Base-by-base conservation (phyloP, 1,140 invertebrate species). In the Bombus picipes region DNA sequence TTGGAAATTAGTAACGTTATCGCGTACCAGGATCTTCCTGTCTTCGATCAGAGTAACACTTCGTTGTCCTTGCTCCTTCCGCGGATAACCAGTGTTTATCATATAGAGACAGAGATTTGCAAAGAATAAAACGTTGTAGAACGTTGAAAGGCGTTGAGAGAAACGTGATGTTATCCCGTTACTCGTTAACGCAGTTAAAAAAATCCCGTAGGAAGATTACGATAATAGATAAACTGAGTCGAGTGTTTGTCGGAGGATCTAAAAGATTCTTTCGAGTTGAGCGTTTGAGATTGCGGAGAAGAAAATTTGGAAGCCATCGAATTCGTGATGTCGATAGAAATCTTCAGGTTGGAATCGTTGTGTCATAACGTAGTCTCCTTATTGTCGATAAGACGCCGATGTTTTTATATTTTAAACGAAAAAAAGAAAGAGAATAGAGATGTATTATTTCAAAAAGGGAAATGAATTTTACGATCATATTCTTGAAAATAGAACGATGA, bases 1-100 rank as follows among this genome's bases (percentile, higher is more conserved):
- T 59, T 72, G 68, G 15, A 81, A 73, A 81, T 73, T 59, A 73
- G 68, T 41, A 25, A n/a, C n/a, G 3, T 34, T 72, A 81, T 72
- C 37, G 28, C 28, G 15, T 12, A 18, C 47, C n/a, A 57, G 6
- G 18, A 81, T 81, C n/a, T 81, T 72, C 10, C 43, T 10, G 1
- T 13, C 10, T n/a, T n/a, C 4, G 10, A 13, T 39, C 9, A 57
- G 43, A 32, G 28, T n/a, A 72, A 72, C n/a, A 71, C 34, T n/a
- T 80, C 4, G 32, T 68, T 53, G 32, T 80, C 47, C 32, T 34
- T 13, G 41, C 28, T 34, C 0, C 10, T 25, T 70, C 8, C 32
- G 65, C 12, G 37, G 28, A 71, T 28, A 71, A 6, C 12, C 3
- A 71, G 3, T 10, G 37, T 70, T 39, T 5, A 70, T 39, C 18